These are phyloP conservation scores for Megaustenia siamemsis DNA, from an alignment of 2,888 invertebrate genomes.

Conservation along the genomic window DNA sequence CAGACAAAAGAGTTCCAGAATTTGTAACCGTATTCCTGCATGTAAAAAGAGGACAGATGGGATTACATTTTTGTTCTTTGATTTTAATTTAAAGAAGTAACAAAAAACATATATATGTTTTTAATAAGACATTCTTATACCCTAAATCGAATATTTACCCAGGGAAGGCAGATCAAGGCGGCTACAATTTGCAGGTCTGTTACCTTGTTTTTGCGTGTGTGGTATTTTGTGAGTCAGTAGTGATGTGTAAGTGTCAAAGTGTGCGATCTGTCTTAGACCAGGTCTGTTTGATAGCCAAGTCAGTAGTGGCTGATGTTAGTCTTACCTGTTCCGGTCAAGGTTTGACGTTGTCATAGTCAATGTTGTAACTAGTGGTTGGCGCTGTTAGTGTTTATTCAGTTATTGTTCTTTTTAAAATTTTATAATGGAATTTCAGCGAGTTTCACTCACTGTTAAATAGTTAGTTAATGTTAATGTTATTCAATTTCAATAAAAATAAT, in stretches of 20 bases:
- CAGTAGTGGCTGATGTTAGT: neutral
- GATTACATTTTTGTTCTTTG: too few species aligned
- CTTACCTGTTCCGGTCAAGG: neutral
- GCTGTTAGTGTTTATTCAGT: neutral
- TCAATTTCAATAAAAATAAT: too few species aligned
- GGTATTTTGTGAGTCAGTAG: too few species aligned
- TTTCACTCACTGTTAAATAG: too few species aligned
- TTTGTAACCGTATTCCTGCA: neutral
- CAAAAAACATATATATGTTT: conserved; percentile 23
- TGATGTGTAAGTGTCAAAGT: too few species aligned
- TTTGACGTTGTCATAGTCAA: conserved; percentile 1
- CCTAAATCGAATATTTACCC: neutral
- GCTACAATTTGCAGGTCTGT: conserved; percentile 26
- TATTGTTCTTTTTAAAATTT: too few species aligned
- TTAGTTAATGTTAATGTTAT: too few species aligned
- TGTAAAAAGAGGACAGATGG: too few species aligned
- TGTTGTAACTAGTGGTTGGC: neutral
- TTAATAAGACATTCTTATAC: conserved; percentile 18
- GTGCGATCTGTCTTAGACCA: too few species aligned
- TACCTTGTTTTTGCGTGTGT: too few species aligned
- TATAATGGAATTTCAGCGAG: too few species aligned
- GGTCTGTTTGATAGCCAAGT: too few species aligned
- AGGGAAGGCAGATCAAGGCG: neutral
- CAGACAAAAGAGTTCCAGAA: neutral
- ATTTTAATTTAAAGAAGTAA: neutral